Evolutionary conservation across 2,888 invertebrate species (phyloP).

Genomic region (Diogma glabrata): DNA sequence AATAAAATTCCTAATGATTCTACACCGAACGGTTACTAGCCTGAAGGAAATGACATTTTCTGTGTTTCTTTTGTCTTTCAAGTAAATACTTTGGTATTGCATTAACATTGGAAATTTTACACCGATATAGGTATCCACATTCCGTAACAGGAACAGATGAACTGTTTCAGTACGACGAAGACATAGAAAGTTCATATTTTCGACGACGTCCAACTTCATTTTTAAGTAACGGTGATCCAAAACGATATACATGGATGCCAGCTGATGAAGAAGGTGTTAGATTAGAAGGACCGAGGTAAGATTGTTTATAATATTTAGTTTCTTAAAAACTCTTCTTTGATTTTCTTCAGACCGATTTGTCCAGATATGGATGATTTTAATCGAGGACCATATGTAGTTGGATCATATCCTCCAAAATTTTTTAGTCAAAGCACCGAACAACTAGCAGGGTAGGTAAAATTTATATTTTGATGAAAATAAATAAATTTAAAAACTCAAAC

Average conservation of each 20-base stretch:
- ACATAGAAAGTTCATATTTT: slow-evolving; percentile 70
- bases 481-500: no score
- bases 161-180: slow-evolving; percentile 54
- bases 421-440: slow-evolving; percentile 35
- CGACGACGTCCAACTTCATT: slow-evolving; percentile 65
- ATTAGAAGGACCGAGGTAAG: slow-evolving; percentile 57
- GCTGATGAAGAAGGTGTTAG: slow-evolving; percentile 62
- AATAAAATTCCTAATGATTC: no score
- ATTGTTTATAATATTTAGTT: slow-evolving; percentile 6
- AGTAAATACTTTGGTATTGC: no score
- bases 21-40: no score
- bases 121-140: slow-evolving; percentile 53
- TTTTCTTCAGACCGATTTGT: slow-evolving; percentile 18
- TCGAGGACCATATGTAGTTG: slow-evolving; percentile 21
- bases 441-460: slow-evolving; percentile 28
- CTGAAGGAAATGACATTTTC: no score
- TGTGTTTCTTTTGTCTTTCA: no score
- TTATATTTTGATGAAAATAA: no score
- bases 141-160: slow-evolving; percentile 46
- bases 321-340: not conserved
- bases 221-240: slow-evolving; percentile 57
- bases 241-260: slow-evolving; percentile 66
- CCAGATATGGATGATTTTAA: slow-evolving; percentile 19
- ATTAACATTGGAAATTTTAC: no score
- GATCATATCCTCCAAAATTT: slow-evolving; percentile 24